Base-by-base conservation (phyloP, 23 tunicate genomes). In the Halocynthia roretzi region DNA sequence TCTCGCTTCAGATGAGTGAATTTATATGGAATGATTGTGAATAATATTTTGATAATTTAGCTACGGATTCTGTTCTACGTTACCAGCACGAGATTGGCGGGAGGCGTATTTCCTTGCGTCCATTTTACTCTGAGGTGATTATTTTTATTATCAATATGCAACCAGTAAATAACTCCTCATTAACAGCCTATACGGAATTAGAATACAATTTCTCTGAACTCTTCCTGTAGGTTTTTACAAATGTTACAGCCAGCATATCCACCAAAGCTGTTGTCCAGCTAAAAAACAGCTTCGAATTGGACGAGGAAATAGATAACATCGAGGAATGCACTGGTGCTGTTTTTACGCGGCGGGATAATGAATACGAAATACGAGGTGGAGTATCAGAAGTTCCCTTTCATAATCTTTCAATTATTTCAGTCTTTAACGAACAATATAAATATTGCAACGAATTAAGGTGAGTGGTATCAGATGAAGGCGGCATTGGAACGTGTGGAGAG, bases 381-480 rank as follows among this genome's bases (percentile, higher is more conserved):
- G 70, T 40, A 20, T 58, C 15, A 58, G 63, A 58, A 14, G 17
- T n/a, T 58, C 4, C 63, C 63, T 14, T 58, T 58, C 17, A n/a
- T 58, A n/a, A 14, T 58, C 17, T 58, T 58, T 4, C 1, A 58
- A 15, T 58, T 58, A 14, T 58, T 58, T n/a, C 15, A 58, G 63
- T 14, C 63, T n/a, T 58, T 14, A 58, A 58, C 63, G 17, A 58
- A 14, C 63, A 58, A n/a, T 58, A 58, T 58, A 14, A 14, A 15
- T 14, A 58, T 15, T 58, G 17, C 17, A 58, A 14, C 17, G 2
- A 54, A 19, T 54, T 21, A 62, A 74, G 78, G 78, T 10, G 56
- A 74, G 56, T 74, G 78, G 78, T 74, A 74, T 54, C 78, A 74
- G 56, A 54, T 74, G 63, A 62, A 54, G 56, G 78, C 78, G 8